Conservation (phyloP, 1,140 invertebrate species). For the Cherax quadricarinatus region DNA sequence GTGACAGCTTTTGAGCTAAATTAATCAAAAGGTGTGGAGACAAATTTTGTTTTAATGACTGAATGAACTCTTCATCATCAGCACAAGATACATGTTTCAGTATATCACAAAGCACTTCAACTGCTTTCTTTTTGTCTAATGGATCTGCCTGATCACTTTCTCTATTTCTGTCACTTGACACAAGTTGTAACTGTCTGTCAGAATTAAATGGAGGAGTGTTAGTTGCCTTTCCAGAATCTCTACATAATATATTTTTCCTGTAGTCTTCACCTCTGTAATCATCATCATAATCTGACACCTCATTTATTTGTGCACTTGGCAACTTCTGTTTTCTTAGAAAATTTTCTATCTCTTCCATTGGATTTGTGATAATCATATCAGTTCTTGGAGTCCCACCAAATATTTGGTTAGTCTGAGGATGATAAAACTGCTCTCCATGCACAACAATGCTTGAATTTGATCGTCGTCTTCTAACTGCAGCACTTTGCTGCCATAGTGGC, state of each 20-base stretch:
- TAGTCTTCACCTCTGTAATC: neutral
- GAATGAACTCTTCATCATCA: conserved; percentile 46
- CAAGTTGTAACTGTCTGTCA: conserved; percentile 28
- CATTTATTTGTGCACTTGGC: conserved; percentile 48
- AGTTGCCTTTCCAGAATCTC: neutral
- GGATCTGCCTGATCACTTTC: conserved; percentile 1
- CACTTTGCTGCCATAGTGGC: conserved; percentile 39
- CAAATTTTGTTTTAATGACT: conserved; percentile 46
- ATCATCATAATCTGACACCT: conserved; percentile 23
- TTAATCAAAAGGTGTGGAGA: conserved; percentile 48
- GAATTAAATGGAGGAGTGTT: neutral
- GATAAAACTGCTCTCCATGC: conserved; percentile 52
- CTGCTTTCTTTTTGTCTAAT: conserved; percentile 51
- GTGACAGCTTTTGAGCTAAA: conserved; percentile 55
- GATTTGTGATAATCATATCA: conserved; percentile 64
- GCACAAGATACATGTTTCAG: conserved; percentile 57
- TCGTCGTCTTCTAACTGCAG: conserved; percentile 18
- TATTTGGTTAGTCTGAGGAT: conserved; percentile 54
- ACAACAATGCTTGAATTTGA: conserved; percentile 7
- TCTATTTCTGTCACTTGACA: neutral
- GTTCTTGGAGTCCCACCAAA: conserved; percentile 55
- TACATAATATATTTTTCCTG: conserved; percentile 7
- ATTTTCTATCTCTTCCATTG: conserved; percentile 50
- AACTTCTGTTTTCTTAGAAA: conserved; percentile 42
- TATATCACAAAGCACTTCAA: conserved; percentile 55